phyloP scores from a whole-genome alignment of 2,888 invertebrate genomes.

The Drosophila austrosaltans region DNA sequence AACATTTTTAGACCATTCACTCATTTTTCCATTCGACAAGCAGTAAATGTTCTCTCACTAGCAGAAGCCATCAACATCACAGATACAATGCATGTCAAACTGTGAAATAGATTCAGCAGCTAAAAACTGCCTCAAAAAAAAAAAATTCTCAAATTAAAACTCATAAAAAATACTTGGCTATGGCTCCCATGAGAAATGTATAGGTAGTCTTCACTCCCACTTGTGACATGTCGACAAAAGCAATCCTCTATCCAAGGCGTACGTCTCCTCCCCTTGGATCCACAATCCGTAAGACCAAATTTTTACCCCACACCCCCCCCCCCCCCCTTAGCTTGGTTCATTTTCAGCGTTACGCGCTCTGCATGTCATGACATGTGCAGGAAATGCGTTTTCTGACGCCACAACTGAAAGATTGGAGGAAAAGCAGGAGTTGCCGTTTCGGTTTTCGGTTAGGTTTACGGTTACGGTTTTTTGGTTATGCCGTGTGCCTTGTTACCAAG shows the following conservation, averaged over 20 bases:
- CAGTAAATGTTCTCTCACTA: neutral
- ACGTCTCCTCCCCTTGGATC: slow-evolving; percentile 4
- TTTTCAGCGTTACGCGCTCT: slow-evolving; percentile 41
- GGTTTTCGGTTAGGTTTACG: slow-evolving; percentile 63
- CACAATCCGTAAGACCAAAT: slow-evolving; percentile 1
- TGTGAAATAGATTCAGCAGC: slow-evolving; percentile 13
- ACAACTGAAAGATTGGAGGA: slow-evolving; percentile 35
- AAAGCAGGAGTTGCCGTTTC: slow-evolving; percentile 49
- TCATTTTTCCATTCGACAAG: neutral
- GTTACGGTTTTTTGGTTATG: slow-evolving; percentile 77
- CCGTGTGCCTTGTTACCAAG: slow-evolving; percentile 47
- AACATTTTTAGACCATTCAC: neutral
- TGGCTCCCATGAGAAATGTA: neutral
- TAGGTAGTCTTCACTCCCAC: neutral
- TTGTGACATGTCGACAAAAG: slow-evolving; percentile 39
- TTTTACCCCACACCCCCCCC: neutral
- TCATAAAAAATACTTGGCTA: neutral
- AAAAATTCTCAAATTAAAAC: neutral
- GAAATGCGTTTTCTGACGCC: slow-evolving; percentile 73
- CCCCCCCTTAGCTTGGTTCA: slow-evolving; percentile 7
- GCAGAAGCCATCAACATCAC: neutral
- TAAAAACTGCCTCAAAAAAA: neutral
- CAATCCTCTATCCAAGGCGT: slow-evolving; percentile 25
- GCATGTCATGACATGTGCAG: slow-evolving; percentile 74
- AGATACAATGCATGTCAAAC: slow-evolving; percentile 18